Evolutionary conservation across 2,113 vertebrate species (phyloP).

Genomic region (Ptilorrhoa leucosticta): DNA sequence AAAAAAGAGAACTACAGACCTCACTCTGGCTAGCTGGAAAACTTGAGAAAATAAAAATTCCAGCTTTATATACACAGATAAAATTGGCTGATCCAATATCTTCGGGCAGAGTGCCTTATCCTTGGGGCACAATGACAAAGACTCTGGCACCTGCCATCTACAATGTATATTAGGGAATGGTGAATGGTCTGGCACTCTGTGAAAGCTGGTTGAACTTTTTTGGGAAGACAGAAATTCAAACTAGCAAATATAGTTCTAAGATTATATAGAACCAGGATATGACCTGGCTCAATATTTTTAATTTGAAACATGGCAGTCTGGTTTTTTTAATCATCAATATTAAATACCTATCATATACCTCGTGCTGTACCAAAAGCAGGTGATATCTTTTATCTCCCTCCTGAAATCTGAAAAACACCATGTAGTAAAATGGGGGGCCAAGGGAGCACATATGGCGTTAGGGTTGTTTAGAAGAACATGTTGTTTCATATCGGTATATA

Average conservation of each 20-base stretch:
- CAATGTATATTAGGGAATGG: not conserved
- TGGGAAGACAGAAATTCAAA: not conserved
- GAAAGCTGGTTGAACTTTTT: not conserved
- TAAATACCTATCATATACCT: not conserved
- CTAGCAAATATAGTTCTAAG: not conserved
- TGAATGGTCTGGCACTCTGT: not conserved
- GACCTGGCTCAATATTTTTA: not conserved
- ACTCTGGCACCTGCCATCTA: not conserved
- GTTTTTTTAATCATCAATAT: not conserved
- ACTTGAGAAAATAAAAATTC: constrained; percentile 10
- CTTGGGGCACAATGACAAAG: constrained; percentile 22
- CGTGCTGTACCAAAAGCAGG: not conserved
- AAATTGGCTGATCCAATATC: constrained; percentile 29
- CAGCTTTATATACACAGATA: constrained; percentile 12
- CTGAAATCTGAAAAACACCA: not conserved
- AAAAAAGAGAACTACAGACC: not conserved
- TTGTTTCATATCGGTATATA: not conserved
- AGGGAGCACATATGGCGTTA: not conserved
- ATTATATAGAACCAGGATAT: not conserved
- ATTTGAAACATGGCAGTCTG: not conserved
- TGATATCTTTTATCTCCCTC: not conserved
- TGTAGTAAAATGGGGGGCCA: not conserved
- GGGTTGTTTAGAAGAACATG: not conserved
- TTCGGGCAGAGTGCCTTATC: constrained; percentile 25
- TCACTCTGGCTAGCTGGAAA: not conserved